Evolutionary conservation across 1,140 invertebrate genomes (phyloP), one percentile per base, ranked within the genome.

Genomic region (Cotesia glomerata): DNA sequence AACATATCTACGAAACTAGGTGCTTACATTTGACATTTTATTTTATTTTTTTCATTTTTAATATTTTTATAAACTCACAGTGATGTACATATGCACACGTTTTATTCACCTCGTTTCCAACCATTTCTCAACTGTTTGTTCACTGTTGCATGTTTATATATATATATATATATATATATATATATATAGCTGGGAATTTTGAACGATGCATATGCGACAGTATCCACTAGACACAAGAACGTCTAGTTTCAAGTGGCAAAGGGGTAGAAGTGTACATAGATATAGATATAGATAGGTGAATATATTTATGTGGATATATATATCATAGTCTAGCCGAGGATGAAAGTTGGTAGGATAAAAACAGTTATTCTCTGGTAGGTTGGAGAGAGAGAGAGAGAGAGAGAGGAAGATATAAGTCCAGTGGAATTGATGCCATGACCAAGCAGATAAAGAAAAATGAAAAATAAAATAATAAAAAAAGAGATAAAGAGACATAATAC

Each of bases 161-260:
- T n/a, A 45, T 68, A 68, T 32, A 61, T 59, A 45, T 65, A 51
- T 51, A 74, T 51, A 49, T 34, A 71, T 72, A 13, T 39, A 73
- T 74, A 56, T 59, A 54, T 16, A 54, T 67, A 64, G 69, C 63
- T 52, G 61, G 49, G 45, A 52, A 32, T 78, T 77, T 73, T 65
- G 74, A 76, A 64, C 68, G 71, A 72, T 72, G 74, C 74, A 72
- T 72, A 74, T 75, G 74, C 72, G 69, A 76, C 66, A 45, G 26
- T 49, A 71, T 39, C 65, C 75, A 76, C 77, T 78, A 78, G 77
- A 76, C 62, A 77, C 75, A 76, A 80, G 77, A 74, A 75, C 74
- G 76, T 80, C 78, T 80, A 80, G 77, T 77, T 75, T 79, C 76
- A 71, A 80, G 79, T 79, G 78, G 75, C 18, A 72, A 65, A 66